A percentile compares a stretch with the other conserved stretches of the same genome.
These are phyloP conservation scores for Nyctibius bracteatus DNA, from an alignment of 2,113 vertebrate genomes.

Conservation along the genomic window DNA sequence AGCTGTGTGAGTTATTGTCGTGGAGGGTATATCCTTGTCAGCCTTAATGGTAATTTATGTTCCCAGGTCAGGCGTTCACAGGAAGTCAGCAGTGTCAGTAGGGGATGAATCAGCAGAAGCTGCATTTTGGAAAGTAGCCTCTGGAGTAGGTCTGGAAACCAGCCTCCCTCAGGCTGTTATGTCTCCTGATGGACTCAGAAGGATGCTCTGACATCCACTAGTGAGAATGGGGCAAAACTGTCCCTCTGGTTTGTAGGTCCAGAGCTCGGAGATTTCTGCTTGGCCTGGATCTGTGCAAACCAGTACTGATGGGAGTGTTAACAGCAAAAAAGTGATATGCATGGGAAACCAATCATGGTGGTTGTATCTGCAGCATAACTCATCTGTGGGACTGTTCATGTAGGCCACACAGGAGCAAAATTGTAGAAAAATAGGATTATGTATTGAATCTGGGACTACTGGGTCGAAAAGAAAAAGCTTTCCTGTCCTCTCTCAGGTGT, in stretches of 20 bases:
- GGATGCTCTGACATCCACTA: not conserved
- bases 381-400: not conserved
- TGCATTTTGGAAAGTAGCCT: conserved; percentile 5
- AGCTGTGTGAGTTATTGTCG: not conserved
- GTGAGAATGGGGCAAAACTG: not conserved
- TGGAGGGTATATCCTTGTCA: conserved; percentile 49
- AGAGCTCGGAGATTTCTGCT: not conserved
- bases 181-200: not conserved
- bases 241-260: not conserved
- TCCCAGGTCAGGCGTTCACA: conserved; percentile 17
- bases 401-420: not conserved
- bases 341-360: not conserved
- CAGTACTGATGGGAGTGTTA: not conserved
- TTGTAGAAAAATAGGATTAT: not conserved
- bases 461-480: not conserved
- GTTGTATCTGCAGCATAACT: not conserved
- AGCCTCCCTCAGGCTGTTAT: not conserved
- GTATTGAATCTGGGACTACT: not conserved
- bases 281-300: not conserved
- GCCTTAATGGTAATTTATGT: conserved; percentile 25
- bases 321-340: fast-evolving
- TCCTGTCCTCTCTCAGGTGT: not conserved
- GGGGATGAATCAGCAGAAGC: conserved; percentile 54
- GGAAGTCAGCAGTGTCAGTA: conserved; percentile 17
- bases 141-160: not conserved